phyloP scores from a whole-genome alignment of 2,113 vertebrate genomes.

The Cygnus atratus region DNA sequence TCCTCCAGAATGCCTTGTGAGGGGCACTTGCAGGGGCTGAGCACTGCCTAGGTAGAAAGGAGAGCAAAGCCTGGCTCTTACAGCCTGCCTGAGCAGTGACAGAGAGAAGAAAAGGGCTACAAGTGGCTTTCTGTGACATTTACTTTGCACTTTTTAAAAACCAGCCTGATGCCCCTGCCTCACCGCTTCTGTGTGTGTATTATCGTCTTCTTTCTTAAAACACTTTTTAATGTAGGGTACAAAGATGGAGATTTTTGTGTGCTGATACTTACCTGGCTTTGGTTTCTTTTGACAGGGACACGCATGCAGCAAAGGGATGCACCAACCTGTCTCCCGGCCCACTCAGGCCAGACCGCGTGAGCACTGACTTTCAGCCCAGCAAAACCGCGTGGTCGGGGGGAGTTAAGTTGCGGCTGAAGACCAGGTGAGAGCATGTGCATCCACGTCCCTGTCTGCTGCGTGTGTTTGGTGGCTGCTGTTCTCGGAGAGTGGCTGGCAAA shows the following conservation, averaged over 20 bases:
- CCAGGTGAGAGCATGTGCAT: constrained; percentile 61
- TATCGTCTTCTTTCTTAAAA: background rate
- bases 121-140: background rate
- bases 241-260: background rate
- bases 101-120: background rate
- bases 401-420: constrained; percentile 64
- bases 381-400: constrained; percentile 65
- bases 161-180: background rate
- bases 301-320: constrained; percentile 39
- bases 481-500: background rate
- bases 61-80: background rate
- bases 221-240: background rate
- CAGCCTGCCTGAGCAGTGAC: accelerated
- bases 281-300: constrained; percentile 69
- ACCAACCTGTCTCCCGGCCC: background rate
- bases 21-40: background rate
- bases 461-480: background rate
- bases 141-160: background rate
- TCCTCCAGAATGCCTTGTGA: background rate
- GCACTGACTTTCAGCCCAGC: constrained; percentile 42
- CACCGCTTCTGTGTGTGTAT: background rate
- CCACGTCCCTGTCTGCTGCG: accelerated
- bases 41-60: background rate
- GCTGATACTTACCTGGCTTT: background rate
- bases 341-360: background rate